phyloP scores from a whole-genome alignment of 2,797 vertebrate genomes.

The Esox lucius region DNA sequence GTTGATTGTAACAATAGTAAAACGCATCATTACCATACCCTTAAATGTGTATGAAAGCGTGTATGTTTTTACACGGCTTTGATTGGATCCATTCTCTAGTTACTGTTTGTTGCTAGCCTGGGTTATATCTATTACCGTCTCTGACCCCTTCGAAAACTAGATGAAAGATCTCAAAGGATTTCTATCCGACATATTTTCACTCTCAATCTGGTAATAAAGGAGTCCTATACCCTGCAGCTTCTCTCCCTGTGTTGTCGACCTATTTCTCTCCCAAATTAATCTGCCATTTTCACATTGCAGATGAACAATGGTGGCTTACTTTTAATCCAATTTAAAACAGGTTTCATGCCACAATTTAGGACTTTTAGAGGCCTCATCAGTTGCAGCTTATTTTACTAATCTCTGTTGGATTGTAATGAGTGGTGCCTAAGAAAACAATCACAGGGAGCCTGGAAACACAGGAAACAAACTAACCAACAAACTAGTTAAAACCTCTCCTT shows the following conservation, averaged over 20 bases:
- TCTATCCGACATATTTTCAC: neutral
- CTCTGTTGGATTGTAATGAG: neutral
- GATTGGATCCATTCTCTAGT: neutral
- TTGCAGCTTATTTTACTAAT: no score
- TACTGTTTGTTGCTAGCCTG: neutral
- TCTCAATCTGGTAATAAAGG: neutral
- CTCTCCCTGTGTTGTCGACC: neutral
- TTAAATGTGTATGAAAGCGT: neutral
- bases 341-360: neutral
- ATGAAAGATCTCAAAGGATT: neutral
- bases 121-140: neutral
- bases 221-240: constrained; percentile 5
- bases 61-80: neutral
- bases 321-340: neutral
- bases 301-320: neutral
- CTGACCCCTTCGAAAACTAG: neutral
- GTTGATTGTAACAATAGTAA: neutral
- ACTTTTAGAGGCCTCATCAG: neutral
- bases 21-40: neutral
- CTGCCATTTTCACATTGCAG: neutral
- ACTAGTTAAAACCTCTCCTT: no score
- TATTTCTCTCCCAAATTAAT: neutral
- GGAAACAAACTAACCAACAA: neutral
- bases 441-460: neutral
- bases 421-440: neutral